Percentiles rank a stretch among this genome's conserved stretches.
Evolutionary conservation across 2,888 invertebrate genomes (phyloP).

Genomic region (Griposia aprilina): DNA sequence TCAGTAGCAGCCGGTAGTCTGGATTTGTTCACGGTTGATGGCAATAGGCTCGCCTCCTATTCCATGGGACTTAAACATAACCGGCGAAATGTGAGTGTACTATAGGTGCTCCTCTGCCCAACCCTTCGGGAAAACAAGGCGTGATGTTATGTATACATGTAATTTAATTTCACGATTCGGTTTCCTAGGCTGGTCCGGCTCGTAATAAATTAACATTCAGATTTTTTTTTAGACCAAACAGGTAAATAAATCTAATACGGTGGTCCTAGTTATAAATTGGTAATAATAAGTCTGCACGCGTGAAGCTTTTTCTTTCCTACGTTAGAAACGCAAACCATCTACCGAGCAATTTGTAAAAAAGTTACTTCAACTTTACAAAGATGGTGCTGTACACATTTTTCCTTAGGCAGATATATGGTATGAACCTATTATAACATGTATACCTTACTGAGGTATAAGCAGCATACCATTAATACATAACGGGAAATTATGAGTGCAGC

Average conservation of each 20-base stretch:
- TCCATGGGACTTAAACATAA: too few species aligned
- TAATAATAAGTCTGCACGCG: neutral
- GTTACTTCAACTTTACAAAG: conserved; percentile 22
- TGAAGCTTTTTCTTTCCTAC: neutral
- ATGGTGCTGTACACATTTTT: conserved; percentile 46
- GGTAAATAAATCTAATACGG: neutral
- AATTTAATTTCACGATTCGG: neutral
- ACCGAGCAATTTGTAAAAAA: conserved; percentile 3
- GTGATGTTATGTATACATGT: too few species aligned
- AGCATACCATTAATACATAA: too few species aligned
- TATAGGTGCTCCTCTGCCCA: too few species aligned
- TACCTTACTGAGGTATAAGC: neutral
- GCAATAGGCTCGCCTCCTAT: too few species aligned
- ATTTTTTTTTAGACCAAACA: neutral
- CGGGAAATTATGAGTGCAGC: too few species aligned
- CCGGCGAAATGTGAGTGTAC: too few species aligned
- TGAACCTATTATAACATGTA: too few species aligned
- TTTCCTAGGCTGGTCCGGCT: neutral
- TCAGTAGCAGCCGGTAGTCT: too few species aligned
- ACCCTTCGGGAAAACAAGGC: too few species aligned
- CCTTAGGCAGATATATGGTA: neutral
- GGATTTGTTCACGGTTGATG: too few species aligned
- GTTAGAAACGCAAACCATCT: neutral
- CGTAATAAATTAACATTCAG: neutral
- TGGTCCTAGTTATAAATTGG: neutral